Base-by-base conservation (phyloP, 2,888 invertebrate species). In the Eupithecia inturbata region DNA sequence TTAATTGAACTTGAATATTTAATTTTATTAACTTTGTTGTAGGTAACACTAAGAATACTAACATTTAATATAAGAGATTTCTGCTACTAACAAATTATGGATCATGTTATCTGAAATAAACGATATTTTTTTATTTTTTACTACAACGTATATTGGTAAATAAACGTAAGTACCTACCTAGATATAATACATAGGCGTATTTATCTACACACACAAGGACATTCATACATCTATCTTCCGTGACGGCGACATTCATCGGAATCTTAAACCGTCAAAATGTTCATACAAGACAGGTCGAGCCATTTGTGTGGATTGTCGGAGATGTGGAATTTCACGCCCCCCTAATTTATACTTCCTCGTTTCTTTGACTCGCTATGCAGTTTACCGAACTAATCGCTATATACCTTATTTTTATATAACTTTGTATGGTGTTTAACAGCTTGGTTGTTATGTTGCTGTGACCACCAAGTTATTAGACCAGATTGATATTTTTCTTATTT, bases 341-440 rank as follows among this genome's bases (percentile, higher is more conserved):
- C 84, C 82, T 91, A 92, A 92, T 92, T 91, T 91, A 90, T 91
- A 89, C 88, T 91, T 91, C 92, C 91, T 90, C 83, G 82, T 84
- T 85, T 83, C 73, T 77, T 78, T 76, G 70, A 78, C 70, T 78
- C 70, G 70, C 68, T 73, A 73, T 71, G 73, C 77, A 75, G 75
- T 78, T 76, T 77, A 76, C 76, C 77, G 70, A 76, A 69, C 69
- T 77, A 75, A 76, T 75, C 75, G 70, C 72, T 67, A 36, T 62
- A 71, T 71, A 14, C 22, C 12, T 57, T 10, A 53, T 53, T 57
- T 57, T 57, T 57, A 57, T 57, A 57, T 57, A 75, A 71, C 72
- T 62, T 75, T 74, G 53, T 71, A 67, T 31, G 67, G 26, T 63
- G 70, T 60, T 74, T 71, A 70, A 71, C 70, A 74, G 64, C 49